Base-by-base conservation (phyloP, 2,888 invertebrate species). In the Idaea straminata region DNA sequence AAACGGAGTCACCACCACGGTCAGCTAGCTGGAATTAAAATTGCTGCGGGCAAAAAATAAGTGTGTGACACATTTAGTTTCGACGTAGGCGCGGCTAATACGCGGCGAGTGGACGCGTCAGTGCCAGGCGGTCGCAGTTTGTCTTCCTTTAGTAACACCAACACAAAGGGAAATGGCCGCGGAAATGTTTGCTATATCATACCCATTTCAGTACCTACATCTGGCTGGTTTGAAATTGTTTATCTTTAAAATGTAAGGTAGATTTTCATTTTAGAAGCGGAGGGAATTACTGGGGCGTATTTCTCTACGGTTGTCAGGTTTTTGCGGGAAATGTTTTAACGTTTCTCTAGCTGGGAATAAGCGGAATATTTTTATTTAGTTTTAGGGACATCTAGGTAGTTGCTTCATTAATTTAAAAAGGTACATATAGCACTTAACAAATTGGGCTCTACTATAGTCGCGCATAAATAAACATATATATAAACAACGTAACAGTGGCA, bases 1-100 rank as follows among this genome's bases (percentile, higher is more conserved):
- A 88, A 88, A 87, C 80, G 84, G 79, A 82, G 83, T 84, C 85
- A 78, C 75, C 67, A 69, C 61, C 81, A 79, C 86, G 91, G 91
- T 91, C 91, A 90, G 88, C 85, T 77, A 77, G 84, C 81, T 84
- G 82, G 86, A 90, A 91, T 91, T 90, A 91, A 91, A 91, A 89
- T 83, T 83, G 89, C 89, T 85, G 83, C 84, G 78, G 89, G 91
- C 86, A 85, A 85, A 88, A 89, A 89, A 87, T 86, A 88, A 88
- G 88, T 87, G 88, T 87, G 84, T 83, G 85, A 87, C 89, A 89
- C 86, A 89, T 89, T 91, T 89, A 85, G 89, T 85, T 86, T 81
- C 84, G 81, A 78, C 81, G 85, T 81, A 87, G 84, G 88, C 89
- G 91, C 83, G 89, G 81, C 89, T 91, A 90, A 91, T 90, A 86